Evolutionary conservation across 2,797 vertebrate species (phyloP).

Genomic region (Poeciliopsis presidionis): DNA sequence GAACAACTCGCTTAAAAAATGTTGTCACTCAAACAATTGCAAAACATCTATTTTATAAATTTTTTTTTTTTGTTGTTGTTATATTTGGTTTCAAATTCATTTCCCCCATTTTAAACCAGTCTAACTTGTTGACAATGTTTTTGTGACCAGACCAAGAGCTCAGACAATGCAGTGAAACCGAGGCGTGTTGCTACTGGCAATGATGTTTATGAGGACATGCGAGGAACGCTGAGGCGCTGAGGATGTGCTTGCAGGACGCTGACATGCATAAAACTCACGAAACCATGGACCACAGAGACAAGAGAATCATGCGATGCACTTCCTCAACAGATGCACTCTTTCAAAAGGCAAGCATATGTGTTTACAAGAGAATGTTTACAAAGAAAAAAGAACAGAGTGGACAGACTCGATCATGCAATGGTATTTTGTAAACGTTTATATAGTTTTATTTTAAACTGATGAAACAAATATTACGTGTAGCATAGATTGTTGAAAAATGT

Average conservation of each 20-base stretch:
- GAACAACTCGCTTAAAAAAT: not conserved
- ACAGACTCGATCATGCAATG: too few relatives aligned
- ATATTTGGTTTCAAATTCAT: not conserved
- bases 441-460: not conserved
- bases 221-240: slow-evolving; percentile 52
- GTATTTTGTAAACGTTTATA: not conserved
- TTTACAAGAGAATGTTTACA: not conserved
- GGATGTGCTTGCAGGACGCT: not conserved
- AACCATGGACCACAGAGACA: not conserved
- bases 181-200: slow-evolving; percentile 11
- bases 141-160: slow-evolving; percentile 22
- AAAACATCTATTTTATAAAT: not conserved
- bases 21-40: not conserved
- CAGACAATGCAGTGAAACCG: not conserved
- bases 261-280: slow-evolving; percentile 1
- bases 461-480: not conserved
- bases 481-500: not conserved
- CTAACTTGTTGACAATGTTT: slow-evolving; percentile 20
- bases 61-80: not conserved
- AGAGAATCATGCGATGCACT: not conserved
- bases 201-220: slow-evolving; percentile 77
- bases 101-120: not conserved
- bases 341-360: not conserved
- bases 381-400: not conserved
- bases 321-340: not conserved